Evolutionary conservation across 2,888 invertebrate genomes (phyloP).

Genomic region (Trachelus stipa): DNA sequence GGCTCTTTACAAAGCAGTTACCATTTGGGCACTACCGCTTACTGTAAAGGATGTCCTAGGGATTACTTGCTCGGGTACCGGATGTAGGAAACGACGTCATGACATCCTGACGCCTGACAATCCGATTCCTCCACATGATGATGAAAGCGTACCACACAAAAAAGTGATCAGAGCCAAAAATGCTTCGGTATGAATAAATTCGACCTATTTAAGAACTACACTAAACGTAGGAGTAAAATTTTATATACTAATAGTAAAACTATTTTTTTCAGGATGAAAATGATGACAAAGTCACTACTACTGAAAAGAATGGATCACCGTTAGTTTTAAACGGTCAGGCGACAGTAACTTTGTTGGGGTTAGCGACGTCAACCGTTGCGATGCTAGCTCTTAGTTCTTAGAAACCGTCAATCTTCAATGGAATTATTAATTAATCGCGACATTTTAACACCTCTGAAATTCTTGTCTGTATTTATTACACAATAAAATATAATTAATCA

Average conservation of each 20-base stretch:
- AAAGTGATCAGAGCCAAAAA: conserved; percentile 26
- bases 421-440: neutral
- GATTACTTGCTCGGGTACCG: conserved; percentile 25
- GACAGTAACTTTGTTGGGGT: neutral
- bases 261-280: conserved; percentile 1
- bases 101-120: neutral
- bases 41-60: conserved; percentile 30
- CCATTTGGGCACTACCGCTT: conserved; percentile 39
- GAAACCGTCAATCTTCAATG: neutral
- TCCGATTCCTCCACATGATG: too few species aligned
- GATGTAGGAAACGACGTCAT: conserved; percentile 28
- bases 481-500: conserved; percentile 10
- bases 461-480: conserved; percentile 10
- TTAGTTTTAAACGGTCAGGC: neutral
- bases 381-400: neutral
- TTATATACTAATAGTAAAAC: neutral
- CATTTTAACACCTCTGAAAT: neutral
- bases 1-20: conserved; percentile 28
- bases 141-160: conserved; percentile 14
- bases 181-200: conserved; percentile 22
- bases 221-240: neutral
- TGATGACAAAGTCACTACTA: neutral
- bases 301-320: neutral
- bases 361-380: neutral
- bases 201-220: conserved; percentile 11